A percentile compares a stretch with the other conserved stretches of the same genome.
These are phyloP conservation scores for Myzus persicae DNA, from an alignment of 1,140 invertebrate genomes.

Conservation along the genomic window DNA sequence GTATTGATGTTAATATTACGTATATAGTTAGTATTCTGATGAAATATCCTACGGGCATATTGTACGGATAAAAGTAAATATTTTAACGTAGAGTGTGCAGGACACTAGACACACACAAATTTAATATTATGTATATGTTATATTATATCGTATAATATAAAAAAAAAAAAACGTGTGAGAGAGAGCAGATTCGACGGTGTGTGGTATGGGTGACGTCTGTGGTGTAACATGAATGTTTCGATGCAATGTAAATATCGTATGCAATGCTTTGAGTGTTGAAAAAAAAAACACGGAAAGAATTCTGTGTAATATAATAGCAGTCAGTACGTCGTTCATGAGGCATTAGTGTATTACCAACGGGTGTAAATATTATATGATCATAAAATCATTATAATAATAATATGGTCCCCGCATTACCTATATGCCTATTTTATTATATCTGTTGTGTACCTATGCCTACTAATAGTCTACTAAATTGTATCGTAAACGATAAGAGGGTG, in stretches of 20 bases:
- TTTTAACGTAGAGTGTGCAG: not conserved
- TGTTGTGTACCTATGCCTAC: too few species aligned
- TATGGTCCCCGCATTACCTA: not conserved
- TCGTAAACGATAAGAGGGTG: too few species aligned
- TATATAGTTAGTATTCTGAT: constrained; percentile 7
- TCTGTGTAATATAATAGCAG: not conserved
- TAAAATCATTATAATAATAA: constrained; percentile 1
- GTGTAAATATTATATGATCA: constrained; percentile 9
- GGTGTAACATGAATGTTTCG: not conserved
- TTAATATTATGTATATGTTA: not conserved
- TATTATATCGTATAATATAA: not conserved
- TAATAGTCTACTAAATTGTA: too few species aligned
- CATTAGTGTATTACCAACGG: not conserved
- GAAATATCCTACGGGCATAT: not conserved
- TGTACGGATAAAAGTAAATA: constrained; percentile 7
- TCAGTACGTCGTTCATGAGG: not conserved
- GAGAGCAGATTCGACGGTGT: not conserved
- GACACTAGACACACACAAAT: constrained; percentile 16
- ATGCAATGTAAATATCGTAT: constrained; percentile 8
- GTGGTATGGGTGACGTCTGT: not conserved
- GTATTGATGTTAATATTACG: not conserved
- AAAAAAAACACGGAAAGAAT: constrained; percentile 9
- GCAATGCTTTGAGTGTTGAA: not conserved
- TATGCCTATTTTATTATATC: too few species aligned
- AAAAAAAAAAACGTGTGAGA: not conserved